These are phyloP conservation scores for Phoxinus phoxinus DNA, from an alignment of 2,113 vertebrate genomes.

Conservation along the genomic window DNA sequence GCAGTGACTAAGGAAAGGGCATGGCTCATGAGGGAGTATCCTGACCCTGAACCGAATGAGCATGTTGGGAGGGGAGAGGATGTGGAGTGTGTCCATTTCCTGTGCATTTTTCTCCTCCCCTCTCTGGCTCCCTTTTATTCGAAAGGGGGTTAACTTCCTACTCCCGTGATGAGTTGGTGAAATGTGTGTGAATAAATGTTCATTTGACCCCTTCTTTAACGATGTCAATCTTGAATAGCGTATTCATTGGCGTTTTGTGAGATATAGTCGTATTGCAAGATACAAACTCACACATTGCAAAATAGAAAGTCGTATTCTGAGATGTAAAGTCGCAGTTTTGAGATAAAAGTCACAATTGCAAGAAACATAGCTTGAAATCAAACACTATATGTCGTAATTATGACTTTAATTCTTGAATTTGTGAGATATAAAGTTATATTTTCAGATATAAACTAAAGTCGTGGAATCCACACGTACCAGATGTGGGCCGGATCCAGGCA, in stretches of 20 bases:
- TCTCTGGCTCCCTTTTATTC: constrained; percentile 38
- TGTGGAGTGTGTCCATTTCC: constrained; percentile 68
- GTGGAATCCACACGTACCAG: too few species aligned
- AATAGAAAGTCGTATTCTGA: background rate
- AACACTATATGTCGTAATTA: background rate
- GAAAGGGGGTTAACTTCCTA: constrained; percentile 3
- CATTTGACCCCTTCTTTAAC: background rate
- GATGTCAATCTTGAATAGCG: background rate
- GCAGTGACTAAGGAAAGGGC: constrained; percentile 69
- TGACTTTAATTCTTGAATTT: too few species aligned
- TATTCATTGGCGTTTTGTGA: background rate
- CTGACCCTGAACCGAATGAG: constrained; percentile 53
- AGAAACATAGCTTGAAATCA: background rate
- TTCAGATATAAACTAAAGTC: background rate
- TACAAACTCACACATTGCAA: background rate
- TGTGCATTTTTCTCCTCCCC: constrained; percentile 58
- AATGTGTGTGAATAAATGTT: background rate
- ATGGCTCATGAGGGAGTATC: constrained; percentile 56
- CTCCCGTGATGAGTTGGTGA: background rate
- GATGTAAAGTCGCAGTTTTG: background rate
- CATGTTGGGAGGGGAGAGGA: constrained; percentile 50
- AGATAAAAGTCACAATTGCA: background rate
- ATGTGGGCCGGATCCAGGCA: too few species aligned
- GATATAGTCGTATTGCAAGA: background rate
- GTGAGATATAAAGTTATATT: background rate